These are phyloP conservation scores for Phaenicophaeus curvirostris DNA, from an alignment of 2,797 vertebrate genomes.

Conservation along the genomic window DNA sequence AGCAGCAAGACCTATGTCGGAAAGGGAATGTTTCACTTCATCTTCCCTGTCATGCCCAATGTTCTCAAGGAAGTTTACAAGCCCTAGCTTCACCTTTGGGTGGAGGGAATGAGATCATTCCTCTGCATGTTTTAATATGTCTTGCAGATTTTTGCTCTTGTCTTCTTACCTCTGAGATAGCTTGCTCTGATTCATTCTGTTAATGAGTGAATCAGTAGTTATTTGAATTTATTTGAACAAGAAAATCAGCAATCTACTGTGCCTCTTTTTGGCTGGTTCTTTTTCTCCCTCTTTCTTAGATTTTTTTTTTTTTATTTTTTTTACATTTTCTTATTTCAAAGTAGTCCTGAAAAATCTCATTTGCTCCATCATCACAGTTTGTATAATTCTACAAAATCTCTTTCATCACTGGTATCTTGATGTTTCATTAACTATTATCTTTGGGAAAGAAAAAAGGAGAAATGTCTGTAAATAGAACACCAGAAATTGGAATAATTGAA, in stretches of 20 bases:
- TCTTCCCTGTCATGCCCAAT: neutral
- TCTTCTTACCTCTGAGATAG: neutral
- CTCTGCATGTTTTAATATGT: constrained; percentile 59
- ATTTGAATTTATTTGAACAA: constrained; percentile 50
- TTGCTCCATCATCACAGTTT: neutral
- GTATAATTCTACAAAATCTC: neutral
- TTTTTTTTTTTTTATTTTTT: neutral
- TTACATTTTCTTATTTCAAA: neutral
- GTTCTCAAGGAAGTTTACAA: constrained; percentile 39
- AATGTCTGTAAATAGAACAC: neutral
- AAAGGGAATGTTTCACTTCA: neutral
- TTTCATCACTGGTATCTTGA: neutral
- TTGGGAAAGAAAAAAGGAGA: constrained; percentile 21
- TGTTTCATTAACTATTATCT: neutral
- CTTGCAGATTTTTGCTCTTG: constrained; percentile 1
- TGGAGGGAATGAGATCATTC: constrained; percentile 50
- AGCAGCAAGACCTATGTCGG: neutral
- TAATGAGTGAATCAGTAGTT: neutral
- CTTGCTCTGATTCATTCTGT: constrained; percentile 46
- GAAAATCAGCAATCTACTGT: constrained; percentile 3
- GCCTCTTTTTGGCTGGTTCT: neutral
- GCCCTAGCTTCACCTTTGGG: constrained; percentile 2
- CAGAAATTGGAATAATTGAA: constrained; percentile 28
- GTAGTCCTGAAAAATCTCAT: neutral
- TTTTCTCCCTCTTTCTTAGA: neutral